These are phyloP conservation scores for Tauraco erythrolophus DNA, from an alignment of 2,113 vertebrate genomes.

Conservation along the genomic window DNA sequence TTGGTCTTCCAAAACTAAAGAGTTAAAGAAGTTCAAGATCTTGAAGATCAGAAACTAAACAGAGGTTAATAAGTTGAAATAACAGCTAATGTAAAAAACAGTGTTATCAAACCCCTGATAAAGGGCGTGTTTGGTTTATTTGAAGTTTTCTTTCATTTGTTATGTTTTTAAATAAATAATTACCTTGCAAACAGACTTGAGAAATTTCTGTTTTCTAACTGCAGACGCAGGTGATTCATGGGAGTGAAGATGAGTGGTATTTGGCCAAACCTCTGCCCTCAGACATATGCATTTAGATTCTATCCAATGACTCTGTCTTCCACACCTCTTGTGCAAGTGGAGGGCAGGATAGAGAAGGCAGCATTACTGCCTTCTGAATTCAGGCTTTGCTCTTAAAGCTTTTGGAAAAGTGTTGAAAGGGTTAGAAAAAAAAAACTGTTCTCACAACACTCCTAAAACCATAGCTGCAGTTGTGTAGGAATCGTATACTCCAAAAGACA, in stretches of 20 bases:
- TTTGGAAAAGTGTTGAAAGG: neutral
- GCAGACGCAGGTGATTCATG: neutral
- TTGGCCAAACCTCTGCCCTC: neutral
- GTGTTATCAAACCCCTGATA: neutral
- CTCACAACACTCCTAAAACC: neutral
- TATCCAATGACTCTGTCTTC: neutral
- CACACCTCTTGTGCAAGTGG: neutral
- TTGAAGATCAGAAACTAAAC: neutral
- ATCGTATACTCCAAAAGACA: neutral
- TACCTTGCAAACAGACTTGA: neutral
- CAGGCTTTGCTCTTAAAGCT: neutral
- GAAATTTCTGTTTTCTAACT: neutral
- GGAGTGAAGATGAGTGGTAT: neutral
- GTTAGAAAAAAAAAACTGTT: neutral
- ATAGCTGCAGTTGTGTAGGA: neutral
- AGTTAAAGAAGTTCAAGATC: neutral
- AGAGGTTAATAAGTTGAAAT: neutral
- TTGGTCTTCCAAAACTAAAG: neutral
- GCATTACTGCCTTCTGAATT: neutral
- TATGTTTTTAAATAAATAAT: neutral
- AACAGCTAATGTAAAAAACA: neutral
- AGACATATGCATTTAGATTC: neutral
- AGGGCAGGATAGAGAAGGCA: neutral
- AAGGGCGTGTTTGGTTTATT: accelerated
- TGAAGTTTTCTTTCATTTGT: neutral